Evolutionary conservation across 2,113 vertebrate genomes (phyloP).

Genomic region (Alosa alosa): DNA sequence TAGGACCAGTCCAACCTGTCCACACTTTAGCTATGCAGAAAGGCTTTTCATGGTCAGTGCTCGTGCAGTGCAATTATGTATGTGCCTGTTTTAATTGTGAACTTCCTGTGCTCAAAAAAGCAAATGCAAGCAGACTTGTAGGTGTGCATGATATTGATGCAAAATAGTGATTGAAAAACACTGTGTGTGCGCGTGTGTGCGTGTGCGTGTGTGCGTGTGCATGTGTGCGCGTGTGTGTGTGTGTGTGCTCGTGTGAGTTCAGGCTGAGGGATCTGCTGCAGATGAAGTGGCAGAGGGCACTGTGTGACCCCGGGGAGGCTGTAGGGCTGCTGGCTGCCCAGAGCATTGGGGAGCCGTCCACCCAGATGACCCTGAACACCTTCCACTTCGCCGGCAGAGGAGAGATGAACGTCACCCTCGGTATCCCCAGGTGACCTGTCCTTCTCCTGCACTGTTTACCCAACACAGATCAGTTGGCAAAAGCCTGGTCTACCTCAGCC

Average conservation of each 20-base stretch:
- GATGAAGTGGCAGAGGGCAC: slow-evolving; percentile 91
- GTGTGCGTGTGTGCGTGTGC: background rate
- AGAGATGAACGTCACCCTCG: slow-evolving; percentile 98
- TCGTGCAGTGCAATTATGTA: background rate
- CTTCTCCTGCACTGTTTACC: background rate
- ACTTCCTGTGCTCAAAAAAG: background rate
- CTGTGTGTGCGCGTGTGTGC: too few species aligned
- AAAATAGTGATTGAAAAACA: background rate
- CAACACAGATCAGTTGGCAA: background rate
- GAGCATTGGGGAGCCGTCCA: slow-evolving; percentile 97
- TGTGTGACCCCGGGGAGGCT: slow-evolving; percentile 93
- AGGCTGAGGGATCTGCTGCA: slow-evolving; percentile 83
- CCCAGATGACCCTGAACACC: slow-evolving; percentile 99
- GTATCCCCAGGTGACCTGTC: slow-evolving; percentile 86
- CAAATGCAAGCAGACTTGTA: background rate
- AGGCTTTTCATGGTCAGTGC: background rate
- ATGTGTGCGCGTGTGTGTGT: background rate
- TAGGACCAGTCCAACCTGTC: background rate
- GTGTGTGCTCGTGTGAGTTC: background rate
- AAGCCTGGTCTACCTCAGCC: background rate
- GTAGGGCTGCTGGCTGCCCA: slow-evolving; percentile 95
- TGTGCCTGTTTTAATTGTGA: background rate
- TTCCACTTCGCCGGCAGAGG: slow-evolving; percentile 98
- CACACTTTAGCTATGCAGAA: background rate
- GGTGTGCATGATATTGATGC: background rate